Base-by-base conservation (phyloP, 2,888 invertebrate species). In the Ophion slaviceki region DNA sequence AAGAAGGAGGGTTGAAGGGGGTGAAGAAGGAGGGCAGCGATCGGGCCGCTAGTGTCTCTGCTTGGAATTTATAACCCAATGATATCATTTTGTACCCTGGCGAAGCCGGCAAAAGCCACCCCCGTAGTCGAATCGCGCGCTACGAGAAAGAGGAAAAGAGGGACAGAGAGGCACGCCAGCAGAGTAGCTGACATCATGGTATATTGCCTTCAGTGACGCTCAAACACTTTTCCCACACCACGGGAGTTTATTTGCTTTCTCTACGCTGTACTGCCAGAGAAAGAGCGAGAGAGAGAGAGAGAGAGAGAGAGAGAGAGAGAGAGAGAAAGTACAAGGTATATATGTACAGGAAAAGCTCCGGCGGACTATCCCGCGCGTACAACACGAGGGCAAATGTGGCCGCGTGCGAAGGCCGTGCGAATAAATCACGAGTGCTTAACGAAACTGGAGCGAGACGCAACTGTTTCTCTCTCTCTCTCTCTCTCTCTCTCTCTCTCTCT, bases 41-140 rank as follows among this genome's bases (percentile, higher is more conserved):
- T 93, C 92, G 90, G 91, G 90, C 90, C 90, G 90, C 88, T 89
- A 89, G 92, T 93, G 92, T 93, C 93, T 93, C 92, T 92, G 92
- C 91, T 92, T 91, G 92, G 91, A 93, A 93, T 93, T 93, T 93
- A 93, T 93, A 92, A 93, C 93, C 92, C 93, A 93, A 93, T 93
- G 93, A 93, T 93, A 93, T 92, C 92, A 93, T 93, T 93, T 93
- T 93, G 93, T 93, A 92, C 92, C 92, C 91, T 89, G 88, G 91
- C 89, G 89, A 91, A 93, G 91, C 92, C 71, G 72, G 78, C 93
- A 53, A 53, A 90, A 91, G 90, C 92, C 91, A 92, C 90, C 91
- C 92, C 91, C 90, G 88, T 68, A 79, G 64, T 71, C 75, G 80
- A 82, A 78, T 75, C 84, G 93, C 94, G 86, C 75, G 71, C 84